phyloP scores from a whole-genome alignment of 2,888 invertebrate genomes.

The Ormyrus rosae region DNA sequence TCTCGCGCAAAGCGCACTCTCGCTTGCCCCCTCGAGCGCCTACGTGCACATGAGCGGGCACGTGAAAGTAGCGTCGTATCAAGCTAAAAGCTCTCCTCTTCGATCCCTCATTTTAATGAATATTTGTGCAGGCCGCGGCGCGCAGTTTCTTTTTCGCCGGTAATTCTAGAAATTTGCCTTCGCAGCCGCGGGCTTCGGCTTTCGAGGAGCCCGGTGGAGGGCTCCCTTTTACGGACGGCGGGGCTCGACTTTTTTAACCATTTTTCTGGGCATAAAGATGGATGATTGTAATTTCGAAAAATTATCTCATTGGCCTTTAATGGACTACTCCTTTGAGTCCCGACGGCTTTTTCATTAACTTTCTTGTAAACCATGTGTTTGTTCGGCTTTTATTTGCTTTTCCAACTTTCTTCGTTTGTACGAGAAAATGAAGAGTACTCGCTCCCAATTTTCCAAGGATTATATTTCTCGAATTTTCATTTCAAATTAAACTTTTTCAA shows the following conservation, averaged over 20 bases:
- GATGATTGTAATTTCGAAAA: conserved; percentile 53
- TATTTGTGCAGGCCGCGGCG: conserved; percentile 38
- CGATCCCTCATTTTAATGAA: conserved; percentile 54
- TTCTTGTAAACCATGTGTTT: conserved; percentile 3
- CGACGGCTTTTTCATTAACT: conserved; percentile 25
- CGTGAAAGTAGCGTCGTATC: conserved; percentile 42
- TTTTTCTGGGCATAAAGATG: conserved; percentile 7
- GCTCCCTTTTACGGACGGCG: conserved; percentile 7
- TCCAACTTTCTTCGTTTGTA: conserved; percentile 9
- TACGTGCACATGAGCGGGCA: too few relatives aligned
- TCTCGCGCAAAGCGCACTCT: conserved; percentile 6
- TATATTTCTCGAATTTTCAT: not conserved
- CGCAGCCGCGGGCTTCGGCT: not conserved
- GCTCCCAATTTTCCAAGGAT: too few relatives aligned
- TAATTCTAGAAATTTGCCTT: conserved; percentile 55
- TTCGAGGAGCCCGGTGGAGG: not conserved
- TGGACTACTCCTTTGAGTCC: conserved; percentile 1
- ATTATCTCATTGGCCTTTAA: conserved; percentile 52
- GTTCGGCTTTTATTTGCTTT: conserved; percentile 9
- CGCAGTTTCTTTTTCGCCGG: not conserved
- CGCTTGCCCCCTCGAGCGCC: conserved; percentile 31
- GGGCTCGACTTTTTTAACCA: conserved; percentile 3
- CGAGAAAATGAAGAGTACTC: not conserved
- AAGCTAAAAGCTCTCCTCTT: conserved; percentile 47
- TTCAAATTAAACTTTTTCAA: not conserved